These are phyloP conservation scores for Spisula subtruncata DNA, from an alignment of 2,888 invertebrate genomes.

Conservation along the genomic window DNA sequence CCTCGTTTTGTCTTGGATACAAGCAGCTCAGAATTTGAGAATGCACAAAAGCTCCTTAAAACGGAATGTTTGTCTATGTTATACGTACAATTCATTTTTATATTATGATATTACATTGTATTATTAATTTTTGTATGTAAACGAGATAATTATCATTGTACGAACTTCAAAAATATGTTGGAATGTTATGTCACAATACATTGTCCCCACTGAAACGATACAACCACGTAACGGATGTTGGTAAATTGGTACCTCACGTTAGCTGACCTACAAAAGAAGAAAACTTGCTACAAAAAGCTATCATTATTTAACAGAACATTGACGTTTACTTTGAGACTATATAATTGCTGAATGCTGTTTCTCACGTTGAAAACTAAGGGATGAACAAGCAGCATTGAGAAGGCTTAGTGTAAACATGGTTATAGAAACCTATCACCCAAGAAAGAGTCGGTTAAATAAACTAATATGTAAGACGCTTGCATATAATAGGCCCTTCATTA, in stretches of 20 bases:
- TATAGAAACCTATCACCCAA: constrained; percentile 38
- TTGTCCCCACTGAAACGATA: background rate
- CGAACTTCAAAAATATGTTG: background rate
- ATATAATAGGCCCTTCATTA: constrained; percentile 31
- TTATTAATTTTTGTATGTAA: too few relatives aligned
- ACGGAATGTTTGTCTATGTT: too few relatives aligned
- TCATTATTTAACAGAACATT: background rate
- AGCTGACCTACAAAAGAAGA: background rate
- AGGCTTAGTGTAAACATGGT: constrained; percentile 31
- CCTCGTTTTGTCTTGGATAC: too few relatives aligned
- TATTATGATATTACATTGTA: too few relatives aligned
- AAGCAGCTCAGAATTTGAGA: too few relatives aligned
- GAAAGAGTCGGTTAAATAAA: constrained; percentile 45
- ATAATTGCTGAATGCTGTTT: constrained; percentile 17
- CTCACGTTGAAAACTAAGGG: constrained; percentile 35
- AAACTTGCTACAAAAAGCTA: background rate
- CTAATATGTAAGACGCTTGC: constrained; percentile 28
- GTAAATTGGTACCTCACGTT: background rate
- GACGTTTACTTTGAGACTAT: background rate
- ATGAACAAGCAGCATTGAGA: background rate
- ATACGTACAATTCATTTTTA: too few relatives aligned
- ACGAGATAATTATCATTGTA: too few relatives aligned
- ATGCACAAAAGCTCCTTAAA: too few relatives aligned
- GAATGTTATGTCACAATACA: background rate
- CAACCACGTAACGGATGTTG: background rate